A percentile compares a stretch with the other conserved stretches of the same genome.
These are phyloP conservation scores for Etheostoma cragini DNA, from an alignment of 2,113 vertebrate species.

Conservation along the genomic window DNA sequence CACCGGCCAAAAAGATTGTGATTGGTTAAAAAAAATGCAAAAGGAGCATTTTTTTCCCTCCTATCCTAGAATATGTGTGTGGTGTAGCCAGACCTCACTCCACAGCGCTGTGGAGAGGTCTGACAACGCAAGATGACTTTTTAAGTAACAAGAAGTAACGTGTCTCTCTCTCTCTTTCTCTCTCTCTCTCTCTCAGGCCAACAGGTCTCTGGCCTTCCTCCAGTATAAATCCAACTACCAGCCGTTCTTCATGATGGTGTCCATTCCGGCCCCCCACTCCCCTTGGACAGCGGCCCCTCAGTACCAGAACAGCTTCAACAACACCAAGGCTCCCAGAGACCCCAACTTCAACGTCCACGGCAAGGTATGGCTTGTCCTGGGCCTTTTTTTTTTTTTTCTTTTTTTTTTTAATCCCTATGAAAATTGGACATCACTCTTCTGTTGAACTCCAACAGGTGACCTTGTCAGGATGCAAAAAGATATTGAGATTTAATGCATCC, in stretches of 20 bases:
- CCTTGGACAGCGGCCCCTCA: conserved; percentile 97
- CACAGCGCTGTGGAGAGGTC: no score
- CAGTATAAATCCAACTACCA: conserved; percentile 91
- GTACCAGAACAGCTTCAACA: conserved; percentile 89
- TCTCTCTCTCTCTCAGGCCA: conserved; percentile 84
- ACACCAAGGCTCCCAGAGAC: conserved; percentile 90
- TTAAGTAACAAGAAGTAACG: no score
- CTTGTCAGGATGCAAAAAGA: no score
- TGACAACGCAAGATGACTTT: no score
- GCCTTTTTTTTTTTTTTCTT: no score
- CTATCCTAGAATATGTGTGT: no score
- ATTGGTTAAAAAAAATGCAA: no score
- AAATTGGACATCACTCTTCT: neutral
- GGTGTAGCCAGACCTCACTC: no score
- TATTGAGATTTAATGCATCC: neutral
- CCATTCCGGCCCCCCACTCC: conserved; percentile 94
- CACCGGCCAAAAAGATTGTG: no score
- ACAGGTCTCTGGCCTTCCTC: conserved; percentile 94
- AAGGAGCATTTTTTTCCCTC: no score
- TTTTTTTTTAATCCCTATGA: neutral
- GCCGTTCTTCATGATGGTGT: conserved; percentile 99
- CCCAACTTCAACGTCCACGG: conserved; percentile 95
- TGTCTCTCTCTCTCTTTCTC: neutral
- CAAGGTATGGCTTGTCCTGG: conserved; percentile 56
- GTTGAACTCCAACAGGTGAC: no score